A percentile compares a stretch with the other conserved stretches of the same genome.
Evolutionary conservation across 2,888 invertebrate genomes (phyloP).

Genomic region (Epinotia demarniana): DNA sequence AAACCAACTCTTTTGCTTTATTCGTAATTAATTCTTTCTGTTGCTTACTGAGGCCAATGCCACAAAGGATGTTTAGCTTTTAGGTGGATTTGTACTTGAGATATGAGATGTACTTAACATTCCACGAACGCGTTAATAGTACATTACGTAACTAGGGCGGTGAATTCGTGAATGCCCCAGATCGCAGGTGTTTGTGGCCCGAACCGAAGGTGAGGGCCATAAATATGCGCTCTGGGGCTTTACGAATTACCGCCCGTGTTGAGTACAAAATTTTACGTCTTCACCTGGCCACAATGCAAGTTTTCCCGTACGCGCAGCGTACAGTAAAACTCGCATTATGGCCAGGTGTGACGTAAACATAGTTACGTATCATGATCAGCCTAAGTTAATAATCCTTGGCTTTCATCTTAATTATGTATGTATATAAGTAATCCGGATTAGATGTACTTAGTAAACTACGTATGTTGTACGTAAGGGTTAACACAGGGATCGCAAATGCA

Average conservation of each 20-base stretch:
- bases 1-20: slow-evolving; percentile 34
- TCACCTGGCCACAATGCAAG: too few relatives aligned
- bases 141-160: too few relatives aligned
- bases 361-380: slow-evolving; percentile 2
- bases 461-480: slow-evolving; percentile 25
- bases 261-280: too few relatives aligned
- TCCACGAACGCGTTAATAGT: background rate
- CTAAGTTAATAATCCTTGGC: background rate
- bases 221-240: too few relatives aligned
- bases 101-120: background rate
- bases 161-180: too few relatives aligned
- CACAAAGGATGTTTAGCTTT: slow-evolving; percentile 15
- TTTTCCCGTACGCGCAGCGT: too few relatives aligned
- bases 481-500: slow-evolving; percentile 42
- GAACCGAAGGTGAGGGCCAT: too few relatives aligned
- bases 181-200: too few relatives aligned
- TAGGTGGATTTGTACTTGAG: background rate
- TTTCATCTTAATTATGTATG: slow-evolving; percentile 19
- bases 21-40: slow-evolving; percentile 28
- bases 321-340: too few relatives aligned
- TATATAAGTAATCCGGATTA: slow-evolving; percentile 14
- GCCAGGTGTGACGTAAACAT: too few relatives aligned
- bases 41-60: slow-evolving; percentile 22
- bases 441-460: slow-evolving; percentile 25
- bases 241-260: too few relatives aligned